Base-by-base conservation (phyloP, 2,797 vertebrate species). In the Gephyroberyx darwinii region DNA sequence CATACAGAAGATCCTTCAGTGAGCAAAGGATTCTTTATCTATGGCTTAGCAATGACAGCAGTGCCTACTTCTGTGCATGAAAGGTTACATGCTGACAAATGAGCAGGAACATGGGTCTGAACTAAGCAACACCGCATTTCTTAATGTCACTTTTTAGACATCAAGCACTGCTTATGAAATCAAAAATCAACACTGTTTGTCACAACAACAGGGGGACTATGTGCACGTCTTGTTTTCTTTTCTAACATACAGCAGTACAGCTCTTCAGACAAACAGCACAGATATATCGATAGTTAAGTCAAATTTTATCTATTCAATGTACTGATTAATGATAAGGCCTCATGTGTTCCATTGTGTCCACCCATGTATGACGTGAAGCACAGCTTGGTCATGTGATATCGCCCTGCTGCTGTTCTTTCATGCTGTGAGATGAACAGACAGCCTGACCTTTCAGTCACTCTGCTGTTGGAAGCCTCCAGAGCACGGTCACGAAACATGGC, bases 361-460 rank as follows among this genome's bases (percentile, higher is more conserved):
- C 69, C 68, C 57, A 57, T 86, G 82, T 65, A 71, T 52, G 51
- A 50, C 12, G 54, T 61, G 75, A 80, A 79, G 66, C 78, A 65
- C 35, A 60, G 65, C 81, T 66, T 78, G 78, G 80, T 86, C 84
- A 80, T 13, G 65, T 90, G 87, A 65, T 83, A 75, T 80, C 71
- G 65, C 74, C 69, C 69, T 43, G 81, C 74, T 69, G 77, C 82
- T 78, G 84, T 50, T 83, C 84, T 86, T 81, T 90, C 87, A 82
- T 71, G 75, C 81, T 71, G 88, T 75, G 83, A 88, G 76, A 86
- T 71, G 77, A 91, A 90, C 84, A 89, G 88, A 91, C 91, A 89
- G 83, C 37, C 72, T 92, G 91, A 92, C 91, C 91, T 92, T 92
- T 92, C 84, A 85, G 84, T 91, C 85, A 82, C 72, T 88, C 74